These are phyloP conservation scores for Channa maculata DNA, from an alignment of 2,113 vertebrate genomes.

Conservation along the genomic window DNA sequence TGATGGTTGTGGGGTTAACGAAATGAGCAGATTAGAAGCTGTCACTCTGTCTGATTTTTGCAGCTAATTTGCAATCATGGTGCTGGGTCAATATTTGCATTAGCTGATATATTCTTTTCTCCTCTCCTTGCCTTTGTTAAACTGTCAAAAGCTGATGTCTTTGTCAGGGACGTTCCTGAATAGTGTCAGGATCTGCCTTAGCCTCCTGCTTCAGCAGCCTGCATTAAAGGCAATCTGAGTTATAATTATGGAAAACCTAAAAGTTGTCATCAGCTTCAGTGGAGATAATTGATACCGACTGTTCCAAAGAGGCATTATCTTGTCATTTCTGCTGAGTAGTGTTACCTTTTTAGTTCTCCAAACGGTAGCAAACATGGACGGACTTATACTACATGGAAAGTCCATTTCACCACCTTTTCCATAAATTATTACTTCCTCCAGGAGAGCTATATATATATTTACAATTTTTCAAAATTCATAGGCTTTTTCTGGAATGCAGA, in stretches of 20 bases:
- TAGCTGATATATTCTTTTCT: constrained; percentile 75
- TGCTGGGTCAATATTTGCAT: constrained; percentile 79
- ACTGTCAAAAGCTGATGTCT: constrained; percentile 77
- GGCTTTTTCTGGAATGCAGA: constrained; percentile 63
- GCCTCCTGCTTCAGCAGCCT: background rate
- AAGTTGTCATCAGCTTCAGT: constrained; percentile 26
- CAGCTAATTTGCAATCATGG: constrained; percentile 66
- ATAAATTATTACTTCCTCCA: constrained; percentile 76
- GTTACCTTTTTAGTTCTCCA: constrained; percentile 50
- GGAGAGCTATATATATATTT: constrained; percentile 69
- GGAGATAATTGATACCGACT: constrained; percentile 41
- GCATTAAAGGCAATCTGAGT: constrained; percentile 17
- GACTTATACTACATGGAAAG: constrained; percentile 81
- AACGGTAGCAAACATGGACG: constrained; percentile 47
- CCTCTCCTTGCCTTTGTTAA: constrained; percentile 60
- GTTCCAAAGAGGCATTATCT: constrained; percentile 37
- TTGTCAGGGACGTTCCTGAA: constrained; percentile 65
- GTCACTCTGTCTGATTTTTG: constrained; percentile 64
- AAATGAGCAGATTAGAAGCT: constrained; percentile 67
- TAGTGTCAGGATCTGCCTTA: constrained; percentile 10
- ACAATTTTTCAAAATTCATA: constrained; percentile 72
- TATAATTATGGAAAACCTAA: constrained; percentile 47
- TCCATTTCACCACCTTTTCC: constrained; percentile 72
- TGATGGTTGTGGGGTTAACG: background rate
- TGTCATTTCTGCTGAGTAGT: constrained; percentile 53